Percentiles rank a stretch among this genome's conserved stretches.
phyloP scores from a whole-genome alignment of 2,888 invertebrate genomes.

The Linnaemya tessellans region DNA sequence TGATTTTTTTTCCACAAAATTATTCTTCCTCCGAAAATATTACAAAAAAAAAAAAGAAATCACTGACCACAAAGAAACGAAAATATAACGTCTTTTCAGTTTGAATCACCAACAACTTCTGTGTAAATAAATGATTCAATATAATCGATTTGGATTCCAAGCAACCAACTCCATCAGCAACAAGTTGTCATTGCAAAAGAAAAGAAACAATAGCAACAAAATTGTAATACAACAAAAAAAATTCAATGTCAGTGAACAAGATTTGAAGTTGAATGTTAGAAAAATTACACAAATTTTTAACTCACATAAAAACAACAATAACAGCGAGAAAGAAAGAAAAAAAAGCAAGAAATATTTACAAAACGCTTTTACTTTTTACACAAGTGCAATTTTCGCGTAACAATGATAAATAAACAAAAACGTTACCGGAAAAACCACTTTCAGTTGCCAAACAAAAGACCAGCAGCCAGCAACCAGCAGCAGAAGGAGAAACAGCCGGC shows the following conservation, averaged over 20 bases:
- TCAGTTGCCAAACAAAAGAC: constrained; percentile 47
- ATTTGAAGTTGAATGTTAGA: constrained; percentile 34
- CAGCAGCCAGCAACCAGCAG: constrained; percentile 17
- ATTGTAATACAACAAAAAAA: constrained; percentile 32
- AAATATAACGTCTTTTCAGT: constrained; percentile 57
- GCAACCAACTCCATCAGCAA: constrained; percentile 28
- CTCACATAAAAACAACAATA: constrained; percentile 6
- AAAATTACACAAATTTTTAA: constrained; percentile 39
- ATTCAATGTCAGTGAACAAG: constrained; percentile 73
- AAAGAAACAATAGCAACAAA: constrained; percentile 8
- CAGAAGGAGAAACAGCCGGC: background rate
- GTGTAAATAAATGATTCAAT: constrained; percentile 34
- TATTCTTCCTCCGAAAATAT: constrained; percentile 22
- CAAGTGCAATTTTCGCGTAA: constrained; percentile 65
- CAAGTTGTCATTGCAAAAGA: constrained; percentile 51
- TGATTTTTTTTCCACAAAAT: background rate
- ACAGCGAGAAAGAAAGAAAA: background rate
- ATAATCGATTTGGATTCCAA: constrained; percentile 15
- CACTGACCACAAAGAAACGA: background rate
- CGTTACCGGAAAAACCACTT: constrained; percentile 73
- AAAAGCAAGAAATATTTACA: constrained; percentile 24
- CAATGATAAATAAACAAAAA: constrained; percentile 47
- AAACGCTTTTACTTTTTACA: constrained; percentile 72
- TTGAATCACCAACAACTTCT: constrained; percentile 63
- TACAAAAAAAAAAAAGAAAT: constrained; percentile 1